phyloP scores from a whole-genome alignment of 2,113 vertebrate species.

The Cygnus buccinator region DNA sequence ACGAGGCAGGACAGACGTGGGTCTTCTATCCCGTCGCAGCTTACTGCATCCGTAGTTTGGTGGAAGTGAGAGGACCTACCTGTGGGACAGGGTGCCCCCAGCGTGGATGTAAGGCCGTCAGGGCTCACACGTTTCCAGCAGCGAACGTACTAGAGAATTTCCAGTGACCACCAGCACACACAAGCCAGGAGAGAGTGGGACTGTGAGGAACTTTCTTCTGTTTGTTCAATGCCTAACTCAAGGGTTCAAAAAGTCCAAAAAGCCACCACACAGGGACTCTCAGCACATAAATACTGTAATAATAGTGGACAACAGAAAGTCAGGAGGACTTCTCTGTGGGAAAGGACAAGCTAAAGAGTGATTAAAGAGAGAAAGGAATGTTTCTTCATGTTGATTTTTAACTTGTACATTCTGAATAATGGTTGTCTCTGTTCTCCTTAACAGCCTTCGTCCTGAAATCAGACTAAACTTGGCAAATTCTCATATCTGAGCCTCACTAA shows the following conservation, averaged over 20 bases:
- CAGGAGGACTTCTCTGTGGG: neutral
- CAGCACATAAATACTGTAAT: neutral
- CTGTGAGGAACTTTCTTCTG: neutral
- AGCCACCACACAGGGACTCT: neutral
- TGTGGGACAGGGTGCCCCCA: neutral
- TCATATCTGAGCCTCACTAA: neutral
- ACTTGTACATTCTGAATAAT: neutral
- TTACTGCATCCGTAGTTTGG: neutral
- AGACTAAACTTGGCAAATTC: neutral
- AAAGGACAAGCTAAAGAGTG: neutral
- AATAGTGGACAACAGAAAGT: neutral
- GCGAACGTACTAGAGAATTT: neutral
- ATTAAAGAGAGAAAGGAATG: neutral
- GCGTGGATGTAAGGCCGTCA: neutral
- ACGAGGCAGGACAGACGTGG: neutral
- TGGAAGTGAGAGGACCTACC: neutral
- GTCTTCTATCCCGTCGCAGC: neutral
- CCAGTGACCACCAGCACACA: neutral
- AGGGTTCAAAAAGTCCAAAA: neutral
- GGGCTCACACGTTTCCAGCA: neutral
- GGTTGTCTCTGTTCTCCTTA: neutral
- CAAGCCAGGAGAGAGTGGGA: fast-evolving
- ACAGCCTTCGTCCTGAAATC: neutral
- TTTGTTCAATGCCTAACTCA: neutral
- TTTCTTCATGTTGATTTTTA: neutral